Conservation (phyloP, 2,113 vertebrate genomes). For the Notarius lentiginosus region DNA sequence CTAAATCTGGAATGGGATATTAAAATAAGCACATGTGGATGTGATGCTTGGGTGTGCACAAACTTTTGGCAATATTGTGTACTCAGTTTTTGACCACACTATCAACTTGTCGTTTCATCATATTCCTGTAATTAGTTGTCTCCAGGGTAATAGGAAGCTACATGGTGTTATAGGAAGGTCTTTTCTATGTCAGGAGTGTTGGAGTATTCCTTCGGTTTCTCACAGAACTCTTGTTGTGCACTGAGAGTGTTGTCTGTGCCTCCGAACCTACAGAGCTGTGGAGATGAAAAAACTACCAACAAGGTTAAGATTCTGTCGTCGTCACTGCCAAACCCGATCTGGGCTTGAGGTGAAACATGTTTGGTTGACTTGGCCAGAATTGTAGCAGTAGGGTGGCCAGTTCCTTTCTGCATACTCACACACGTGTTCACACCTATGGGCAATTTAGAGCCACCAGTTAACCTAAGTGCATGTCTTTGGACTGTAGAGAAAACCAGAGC, state of each 20-base stretch:
- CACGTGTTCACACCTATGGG: too few relatives aligned
- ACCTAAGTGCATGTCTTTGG: too few relatives aligned
- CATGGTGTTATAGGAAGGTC: conserved; percentile 83
- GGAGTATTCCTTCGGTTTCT: conserved; percentile 62
- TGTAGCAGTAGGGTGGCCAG: too few relatives aligned
- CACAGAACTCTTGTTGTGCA: conserved; percentile 69
- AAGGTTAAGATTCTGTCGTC: neutral
- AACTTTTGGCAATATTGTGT: neutral
- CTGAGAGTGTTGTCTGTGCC: conserved; percentile 70
- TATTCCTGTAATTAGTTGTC: neutral
- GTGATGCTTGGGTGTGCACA: neutral
- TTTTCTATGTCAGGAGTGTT: conserved; percentile 80
- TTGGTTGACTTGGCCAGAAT: too few relatives aligned
- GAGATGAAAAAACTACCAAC: too few relatives aligned
- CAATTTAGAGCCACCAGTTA: too few relatives aligned
- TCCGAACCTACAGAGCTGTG: conserved; percentile 20
- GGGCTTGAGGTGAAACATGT: too few relatives aligned
- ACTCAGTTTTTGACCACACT: neutral
- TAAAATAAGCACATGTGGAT: neutral
- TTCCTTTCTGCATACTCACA: too few relatives aligned
- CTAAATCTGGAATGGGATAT: neutral
- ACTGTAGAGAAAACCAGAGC: too few relatives aligned
- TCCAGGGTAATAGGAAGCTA: neutral
- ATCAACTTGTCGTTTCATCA: neutral
- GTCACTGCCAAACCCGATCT: too few relatives aligned